Conservation (phyloP, 2,888 invertebrate species). For the Stenodema calcarata region DNA sequence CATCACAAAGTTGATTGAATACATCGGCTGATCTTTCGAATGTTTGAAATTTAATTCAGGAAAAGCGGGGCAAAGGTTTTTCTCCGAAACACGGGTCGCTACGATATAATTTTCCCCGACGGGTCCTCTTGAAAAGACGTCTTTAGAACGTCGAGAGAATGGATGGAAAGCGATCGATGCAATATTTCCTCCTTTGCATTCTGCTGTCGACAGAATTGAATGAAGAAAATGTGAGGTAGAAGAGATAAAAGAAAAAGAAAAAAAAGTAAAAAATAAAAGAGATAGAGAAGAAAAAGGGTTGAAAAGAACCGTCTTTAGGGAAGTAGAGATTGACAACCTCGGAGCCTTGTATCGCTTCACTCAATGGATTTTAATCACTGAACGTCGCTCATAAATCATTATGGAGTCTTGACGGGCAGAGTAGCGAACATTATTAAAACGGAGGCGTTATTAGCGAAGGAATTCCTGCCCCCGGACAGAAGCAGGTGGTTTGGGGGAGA, state of each 20-base stretch:
- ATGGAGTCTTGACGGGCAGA: background rate
- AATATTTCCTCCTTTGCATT: background rate
- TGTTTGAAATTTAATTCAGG: too few relatives aligned
- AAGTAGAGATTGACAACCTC: background rate
- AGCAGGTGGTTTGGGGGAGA: background rate
- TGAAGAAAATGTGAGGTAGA: background rate
- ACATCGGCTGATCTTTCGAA: too few relatives aligned
- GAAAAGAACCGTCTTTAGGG: background rate
- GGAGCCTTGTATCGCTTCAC: background rate
- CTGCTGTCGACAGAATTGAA: background rate
- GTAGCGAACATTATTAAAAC: background rate
- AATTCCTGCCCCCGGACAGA: background rate
- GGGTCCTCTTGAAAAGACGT: background rate
- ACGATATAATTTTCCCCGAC: background rate
- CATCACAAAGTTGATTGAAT: too few relatives aligned
- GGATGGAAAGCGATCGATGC: background rate
- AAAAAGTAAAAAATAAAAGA: background rate
- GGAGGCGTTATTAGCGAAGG: background rate
- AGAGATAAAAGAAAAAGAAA: background rate
- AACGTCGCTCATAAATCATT: conserved; percentile 2
- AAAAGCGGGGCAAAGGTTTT: too few relatives aligned
- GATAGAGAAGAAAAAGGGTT: background rate
- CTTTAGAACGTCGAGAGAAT: background rate
- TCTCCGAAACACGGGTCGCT: too few relatives aligned
- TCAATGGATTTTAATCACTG: background rate